Base-by-base conservation (phyloP, 2,797 vertebrate genomes). In the Chanos chanos region DNA sequence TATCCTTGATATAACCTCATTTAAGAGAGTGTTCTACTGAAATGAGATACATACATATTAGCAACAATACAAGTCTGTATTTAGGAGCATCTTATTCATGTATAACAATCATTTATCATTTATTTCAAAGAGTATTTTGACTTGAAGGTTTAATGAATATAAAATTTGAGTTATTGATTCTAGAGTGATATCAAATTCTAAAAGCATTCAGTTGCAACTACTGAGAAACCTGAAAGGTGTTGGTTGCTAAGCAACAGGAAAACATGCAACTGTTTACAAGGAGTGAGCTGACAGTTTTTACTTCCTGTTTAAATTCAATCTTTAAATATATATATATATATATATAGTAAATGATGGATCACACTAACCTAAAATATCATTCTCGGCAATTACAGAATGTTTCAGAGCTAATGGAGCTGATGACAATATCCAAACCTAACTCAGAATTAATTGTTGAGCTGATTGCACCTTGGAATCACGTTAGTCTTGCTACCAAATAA, bases 171-270 rank as follows among this genome's bases (percentile, higher is more conserved):
- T 60, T 39, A 31, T 27, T 4, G 28, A 45, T 39, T 45, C 36
- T 58, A 19, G 51, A 56, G 45, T 41, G 47, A 68, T 34, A 51
- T 67, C 55, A 49, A 64, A 43, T 64, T 56, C 57, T 70, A 51
- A 67, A 61, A n/a, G 39, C 60, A 34, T 67, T 59, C 37, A 15
- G 49, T 37, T 52, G 50, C 53, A 45, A 57, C 78, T 74, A 75
- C 73, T 67, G 70, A 79, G 81, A 61, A 75, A 82, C 82, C 81
- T 74, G 72, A 75, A 27, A 51, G 31, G 56, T 57, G 31, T 19
- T 16, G 75, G 88, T 89, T 87, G 75, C 89, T 76, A 82, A 72
- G 89, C 84, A 90, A 90, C 89, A 87, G 73, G 69, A 75, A 80
- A 74, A 76, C 70, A 84, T 83, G 84, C 80, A 69, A 72, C 75